These are phyloP conservation scores for Panopea generosa DNA, from an alignment of 2,888 invertebrate species.

Conservation along the genomic window DNA sequence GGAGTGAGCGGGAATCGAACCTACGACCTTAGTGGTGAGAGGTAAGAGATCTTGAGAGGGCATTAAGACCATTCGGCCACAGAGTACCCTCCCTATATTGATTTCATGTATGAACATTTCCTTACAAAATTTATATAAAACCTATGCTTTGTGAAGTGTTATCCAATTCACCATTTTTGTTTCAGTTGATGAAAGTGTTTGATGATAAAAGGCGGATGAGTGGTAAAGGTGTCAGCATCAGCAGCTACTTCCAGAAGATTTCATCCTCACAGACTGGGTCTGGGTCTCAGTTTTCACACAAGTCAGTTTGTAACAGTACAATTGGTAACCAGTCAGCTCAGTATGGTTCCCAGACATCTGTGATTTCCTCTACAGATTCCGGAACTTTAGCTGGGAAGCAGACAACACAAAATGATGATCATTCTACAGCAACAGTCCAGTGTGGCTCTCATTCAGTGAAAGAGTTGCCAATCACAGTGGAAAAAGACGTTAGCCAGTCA, in stretches of 20 bases:
- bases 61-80: too few species aligned
- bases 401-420: too few species aligned
- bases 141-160: too few species aligned
- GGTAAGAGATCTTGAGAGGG: too few species aligned
- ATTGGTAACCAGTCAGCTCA: slow-evolving; percentile 2
- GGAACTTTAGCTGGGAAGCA: not conserved
- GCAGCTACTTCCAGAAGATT: slow-evolving; percentile 66
- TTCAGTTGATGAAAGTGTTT: slow-evolving; percentile 46
- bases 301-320: not conserved
- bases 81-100: not conserved
- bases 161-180: slow-evolving; percentile 14
- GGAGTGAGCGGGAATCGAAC: too few species aligned
- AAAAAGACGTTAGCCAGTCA: too few species aligned
- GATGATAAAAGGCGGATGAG: slow-evolving; percentile 39
- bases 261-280: slow-evolving; percentile 28
- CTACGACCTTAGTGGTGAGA: too few species aligned
- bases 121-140: too few species aligned
- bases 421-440: too few species aligned
- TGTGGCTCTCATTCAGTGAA: too few species aligned
- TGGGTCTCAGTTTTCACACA: not conserved
- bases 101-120: not conserved
- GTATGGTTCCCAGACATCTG: slow-evolving; percentile 14
- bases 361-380: not conserved
- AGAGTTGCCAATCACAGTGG: too few species aligned
- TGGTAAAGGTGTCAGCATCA: slow-evolving; percentile 57